Percentiles rank a stretch among this genome's conserved stretches.
These are phyloP conservation scores for Basileuterus tristriatus DNA, from an alignment of 2,797 vertebrate species.

Conservation along the genomic window DNA sequence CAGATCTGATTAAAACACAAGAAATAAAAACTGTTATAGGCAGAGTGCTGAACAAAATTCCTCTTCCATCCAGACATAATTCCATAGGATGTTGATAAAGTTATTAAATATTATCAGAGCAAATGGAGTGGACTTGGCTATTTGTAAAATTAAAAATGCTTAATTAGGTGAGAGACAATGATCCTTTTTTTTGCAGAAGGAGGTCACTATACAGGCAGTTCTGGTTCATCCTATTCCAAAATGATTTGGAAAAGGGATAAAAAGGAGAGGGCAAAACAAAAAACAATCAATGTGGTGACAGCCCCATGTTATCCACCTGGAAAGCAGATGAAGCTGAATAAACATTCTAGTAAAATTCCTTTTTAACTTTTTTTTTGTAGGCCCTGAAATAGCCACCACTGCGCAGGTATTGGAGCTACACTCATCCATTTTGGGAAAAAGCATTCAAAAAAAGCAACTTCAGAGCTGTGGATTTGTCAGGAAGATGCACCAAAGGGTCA, in stretches of 20 bases:
- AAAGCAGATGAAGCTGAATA: neutral
- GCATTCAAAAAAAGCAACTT: neutral
- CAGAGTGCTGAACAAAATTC: accelerated
- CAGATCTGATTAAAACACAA: neutral
- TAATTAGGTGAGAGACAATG: neutral
- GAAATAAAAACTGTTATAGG: neutral
- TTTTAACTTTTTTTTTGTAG: neutral
- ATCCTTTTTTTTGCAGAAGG: neutral
- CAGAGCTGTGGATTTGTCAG: accelerated
- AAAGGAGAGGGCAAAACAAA: neutral
- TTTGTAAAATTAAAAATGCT: neutral
- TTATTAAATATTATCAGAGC: neutral
- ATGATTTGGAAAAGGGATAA: neutral
- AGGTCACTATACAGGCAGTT: neutral
- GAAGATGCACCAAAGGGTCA: neutral
- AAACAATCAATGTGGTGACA: neutral
- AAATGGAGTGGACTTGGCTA: neutral
- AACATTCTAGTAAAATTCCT: neutral
- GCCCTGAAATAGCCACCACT: neutral
- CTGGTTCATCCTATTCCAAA: neutral
- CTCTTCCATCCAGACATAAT: neutral
- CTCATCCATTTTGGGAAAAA: neutral
- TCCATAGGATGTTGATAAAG: neutral
- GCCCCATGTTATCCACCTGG: neutral
- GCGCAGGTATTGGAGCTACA: accelerated